These are phyloP conservation scores for Pachypanchax playfairii DNA, from an alignment of 2,113 vertebrate genomes.

Conservation along the genomic window DNA sequence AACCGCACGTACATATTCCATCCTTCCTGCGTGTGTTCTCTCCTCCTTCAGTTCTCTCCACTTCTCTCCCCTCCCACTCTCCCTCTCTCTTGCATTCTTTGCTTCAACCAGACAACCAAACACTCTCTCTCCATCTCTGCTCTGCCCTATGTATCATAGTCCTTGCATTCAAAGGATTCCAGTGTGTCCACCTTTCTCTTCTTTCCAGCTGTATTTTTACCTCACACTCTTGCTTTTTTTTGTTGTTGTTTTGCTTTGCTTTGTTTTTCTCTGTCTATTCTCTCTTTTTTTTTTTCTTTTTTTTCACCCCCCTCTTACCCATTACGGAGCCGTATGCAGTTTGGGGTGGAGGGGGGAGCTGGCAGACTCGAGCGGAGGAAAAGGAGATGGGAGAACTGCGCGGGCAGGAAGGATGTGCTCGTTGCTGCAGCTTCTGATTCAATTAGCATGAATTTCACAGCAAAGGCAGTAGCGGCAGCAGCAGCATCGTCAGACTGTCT, in stretches of 20 bases:
- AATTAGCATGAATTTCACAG: conserved; percentile 82
- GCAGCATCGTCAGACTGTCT: conserved; percentile 59
- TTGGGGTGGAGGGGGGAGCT: conserved; percentile 12
- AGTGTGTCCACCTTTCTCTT: conserved; percentile 50
- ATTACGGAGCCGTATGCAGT: conserved; percentile 27
- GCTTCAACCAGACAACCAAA: conserved; percentile 60
- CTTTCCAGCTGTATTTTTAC: conserved; percentile 48
- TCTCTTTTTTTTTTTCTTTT: conserved; percentile 6
- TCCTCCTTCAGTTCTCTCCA: conserved; percentile 49
- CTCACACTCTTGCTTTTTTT: conserved; percentile 34
- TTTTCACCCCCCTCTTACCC: conserved; percentile 18
- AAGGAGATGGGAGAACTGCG: conserved; percentile 58
- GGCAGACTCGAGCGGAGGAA: conserved; percentile 58
- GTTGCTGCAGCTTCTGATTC: conserved; percentile 78
- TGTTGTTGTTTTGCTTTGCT: conserved; percentile 12
- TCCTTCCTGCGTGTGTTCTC: conserved; percentile 44
- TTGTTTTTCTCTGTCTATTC: conserved; percentile 14
- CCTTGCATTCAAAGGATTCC: conserved; percentile 72
- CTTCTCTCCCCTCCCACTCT: conserved; percentile 42
- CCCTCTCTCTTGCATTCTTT: conserved; percentile 28
- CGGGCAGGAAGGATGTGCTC: conserved; percentile 72
- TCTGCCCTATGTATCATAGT: conserved; percentile 71
- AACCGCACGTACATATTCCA: conserved; percentile 38
- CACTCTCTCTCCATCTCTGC: conserved; percentile 49
- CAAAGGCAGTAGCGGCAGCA: conserved; percentile 61